phyloP scores from a whole-genome alignment of 2,888 invertebrate species.

The Drosophila pseudotakahashii region DNA sequence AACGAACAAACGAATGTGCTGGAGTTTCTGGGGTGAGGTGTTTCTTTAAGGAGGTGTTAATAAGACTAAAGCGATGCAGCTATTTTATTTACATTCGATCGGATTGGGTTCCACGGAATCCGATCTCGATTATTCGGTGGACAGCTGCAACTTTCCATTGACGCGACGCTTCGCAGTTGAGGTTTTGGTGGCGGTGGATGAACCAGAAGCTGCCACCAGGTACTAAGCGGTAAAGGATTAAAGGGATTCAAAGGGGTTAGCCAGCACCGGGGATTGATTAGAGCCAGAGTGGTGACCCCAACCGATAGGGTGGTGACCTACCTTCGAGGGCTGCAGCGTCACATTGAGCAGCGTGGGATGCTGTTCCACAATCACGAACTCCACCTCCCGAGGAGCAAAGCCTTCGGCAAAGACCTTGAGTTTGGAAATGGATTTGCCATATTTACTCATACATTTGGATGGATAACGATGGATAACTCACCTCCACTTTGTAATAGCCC shows the following conservation, averaged over 20 bases:
- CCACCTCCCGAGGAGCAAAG: slow-evolving; percentile 92
- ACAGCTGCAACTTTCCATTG: slow-evolving; percentile 54
- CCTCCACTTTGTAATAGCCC: slow-evolving; percentile 93
- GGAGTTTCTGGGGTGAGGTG: neutral
- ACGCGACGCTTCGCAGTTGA: slow-evolving; percentile 51
- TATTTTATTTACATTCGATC: slow-evolving; percentile 55
- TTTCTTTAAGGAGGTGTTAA: neutral
- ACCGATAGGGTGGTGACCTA: slow-evolving; percentile 74
- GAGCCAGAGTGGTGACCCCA: neutral
- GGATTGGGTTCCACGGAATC: neutral
- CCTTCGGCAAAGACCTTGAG: slow-evolving; percentile 92
- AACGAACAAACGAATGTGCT: neutral
- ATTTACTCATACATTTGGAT: neutral
- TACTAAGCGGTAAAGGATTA: slow-evolving; percentile 23
- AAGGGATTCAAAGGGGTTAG: neutral
- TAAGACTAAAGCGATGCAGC: slow-evolving; percentile 48
- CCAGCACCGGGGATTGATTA: slow-evolving; percentile 46
- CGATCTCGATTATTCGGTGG: slow-evolving; percentile 53
- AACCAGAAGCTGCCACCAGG: slow-evolving; percentile 34
- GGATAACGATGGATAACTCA: slow-evolving; percentile 74
- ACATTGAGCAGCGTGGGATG: slow-evolving; percentile 94
- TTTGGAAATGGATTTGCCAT: neutral
- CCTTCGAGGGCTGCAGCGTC: slow-evolving; percentile 90
- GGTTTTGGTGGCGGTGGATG: too few relatives aligned
- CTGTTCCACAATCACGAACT: slow-evolving; percentile 93